These are phyloP conservation scores for Drosophila pseudotalamancana DNA, from an alignment of 2,888 invertebrate species.

Conservation along the genomic window DNA sequence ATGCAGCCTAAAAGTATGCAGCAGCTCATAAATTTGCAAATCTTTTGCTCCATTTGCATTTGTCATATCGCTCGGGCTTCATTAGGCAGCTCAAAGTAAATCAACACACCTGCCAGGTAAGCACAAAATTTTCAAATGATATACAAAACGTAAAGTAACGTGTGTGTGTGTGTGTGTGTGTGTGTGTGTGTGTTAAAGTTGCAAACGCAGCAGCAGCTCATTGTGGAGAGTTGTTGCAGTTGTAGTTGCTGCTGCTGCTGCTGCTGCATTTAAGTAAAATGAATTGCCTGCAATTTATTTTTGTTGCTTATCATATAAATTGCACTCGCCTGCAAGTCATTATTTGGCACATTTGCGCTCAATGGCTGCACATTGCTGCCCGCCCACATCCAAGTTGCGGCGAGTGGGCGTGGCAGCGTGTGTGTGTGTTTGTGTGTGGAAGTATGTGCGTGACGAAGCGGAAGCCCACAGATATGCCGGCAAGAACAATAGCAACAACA, in stretches of 20 bases:
- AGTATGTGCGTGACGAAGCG: conserved; percentile 71
- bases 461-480: conserved; percentile 63
- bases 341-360: conserved; percentile 81
- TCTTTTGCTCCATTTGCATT: conserved; percentile 14
- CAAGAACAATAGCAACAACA: conserved; percentile 24
- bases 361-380: conserved; percentile 74
- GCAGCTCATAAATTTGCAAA: conserved; percentile 20
- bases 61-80: conserved; percentile 33
- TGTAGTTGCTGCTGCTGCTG: conserved; percentile 24
- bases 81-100: conserved; percentile 55
- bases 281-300: conserved; percentile 80
- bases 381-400: conserved; percentile 45
- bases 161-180: not conserved
- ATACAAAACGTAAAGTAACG: conserved; percentile 27
- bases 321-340: conserved; percentile 81
- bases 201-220: conserved; percentile 53
- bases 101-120: conserved; percentile 48
- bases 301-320: conserved; percentile 81
- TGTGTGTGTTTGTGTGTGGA: conserved; percentile 10
- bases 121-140: conserved; percentile 62
- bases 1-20: conserved; percentile 26
- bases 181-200: conserved; percentile 32
- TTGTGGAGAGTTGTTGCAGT: conserved; percentile 32
- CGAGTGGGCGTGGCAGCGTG: conserved; percentile 25
- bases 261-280: conserved; percentile 77